Evolutionary conservation across 2,797 vertebrate genomes (phyloP), one percentile per base, ranked within the genome.

Genomic region (Oceanodroma leucorhoa): DNA sequence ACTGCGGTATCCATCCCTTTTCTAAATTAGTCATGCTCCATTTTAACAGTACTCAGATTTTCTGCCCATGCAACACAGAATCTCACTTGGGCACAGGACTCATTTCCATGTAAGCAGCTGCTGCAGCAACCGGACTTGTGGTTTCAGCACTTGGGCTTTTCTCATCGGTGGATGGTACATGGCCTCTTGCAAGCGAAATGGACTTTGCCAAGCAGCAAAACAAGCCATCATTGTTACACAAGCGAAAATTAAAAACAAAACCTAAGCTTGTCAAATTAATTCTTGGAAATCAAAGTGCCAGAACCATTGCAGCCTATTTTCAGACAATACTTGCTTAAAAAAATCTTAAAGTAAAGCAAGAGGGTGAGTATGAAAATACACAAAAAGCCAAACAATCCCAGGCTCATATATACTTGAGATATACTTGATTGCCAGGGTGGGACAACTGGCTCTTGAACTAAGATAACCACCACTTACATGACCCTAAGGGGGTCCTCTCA

Each of bases 151-250:
- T 21, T 57, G 19, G 19, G 11, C 3, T 57, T 76, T 76, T 27
- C 45, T 70, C 38, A 20, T 26, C 6, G 0, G 24, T 21, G 29
- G 7, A 32, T 45, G 43, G 20, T 41, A 40, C n/a, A 10, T 12
- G n/a, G 21, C 21, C 21, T 45, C 38, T 51, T 81, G 43, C 19
- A 62, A 76, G 38, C 1, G 5, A 81, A 69, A 64, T 34, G 24
- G 55, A 45, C 21, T 57, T 69, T 40, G 24, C 14, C 55, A 81
- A 57, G 24, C n/a, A 64, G 62, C 64, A 76, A 81, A 69, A 19
- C 10, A 51, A 51, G 26, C 14, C 24, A 16, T 45, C 32, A 6
- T 20, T 0, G 0, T 69, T 57, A 50, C 18, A 20, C 7, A 57
- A 75, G 38, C 29, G 23, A 64, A 81, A 57, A 45, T 10, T 9